Evolutionary conservation across 2,113 vertebrate genomes (phyloP), one percentile per base, ranked within the genome.

Genomic region (Rostratula benghalensis): DNA sequence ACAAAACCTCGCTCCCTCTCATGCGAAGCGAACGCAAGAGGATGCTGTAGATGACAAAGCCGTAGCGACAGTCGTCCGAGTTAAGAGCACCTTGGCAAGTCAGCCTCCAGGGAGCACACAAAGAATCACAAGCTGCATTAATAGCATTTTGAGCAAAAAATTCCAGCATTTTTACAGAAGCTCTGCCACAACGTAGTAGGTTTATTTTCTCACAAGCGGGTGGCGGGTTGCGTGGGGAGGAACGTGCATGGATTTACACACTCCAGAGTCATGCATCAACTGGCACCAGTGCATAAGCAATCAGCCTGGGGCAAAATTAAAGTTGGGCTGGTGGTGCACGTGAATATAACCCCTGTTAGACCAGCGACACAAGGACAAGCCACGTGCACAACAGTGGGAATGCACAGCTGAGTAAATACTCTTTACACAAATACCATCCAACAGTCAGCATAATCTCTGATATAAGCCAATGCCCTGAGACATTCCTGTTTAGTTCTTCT

Each of bases 21-120:
- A 84, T 8, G 8, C 35, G 76, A 82, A 79, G 41, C 37, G 45
- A 73, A 69, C 9, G 3, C 4, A 13, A 71, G n/a, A 41, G 5
- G 45, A 21, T 11, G 39, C 53, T 37, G 64, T 0, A 16, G 43
- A 10, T 74, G 37, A 39, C 46, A 83, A 86, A 96, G 74, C 64
- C 35, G 8, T 1, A 74, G 39, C 3, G 4, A 71, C 1, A 0
- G 17, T 30, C 54, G 48, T 3, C 37, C 0, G 0, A 81, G 31
- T 51, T 45, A 89, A 56, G 39, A 43, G 41, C 12, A 22, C 4
- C 28, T 67, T 68, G 46, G 19, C 23, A 57, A 43, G 28, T 37
- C 68, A 67, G 30, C 65, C 54, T 60, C 24, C 22, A 21, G 63
- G 56, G 63, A 80, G 27, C 37, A 81, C n/a, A 24, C 14, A n/a